Conservation (phyloP, 2,797 vertebrate genomes). For the Lagocephalus sceleratus region DNA sequence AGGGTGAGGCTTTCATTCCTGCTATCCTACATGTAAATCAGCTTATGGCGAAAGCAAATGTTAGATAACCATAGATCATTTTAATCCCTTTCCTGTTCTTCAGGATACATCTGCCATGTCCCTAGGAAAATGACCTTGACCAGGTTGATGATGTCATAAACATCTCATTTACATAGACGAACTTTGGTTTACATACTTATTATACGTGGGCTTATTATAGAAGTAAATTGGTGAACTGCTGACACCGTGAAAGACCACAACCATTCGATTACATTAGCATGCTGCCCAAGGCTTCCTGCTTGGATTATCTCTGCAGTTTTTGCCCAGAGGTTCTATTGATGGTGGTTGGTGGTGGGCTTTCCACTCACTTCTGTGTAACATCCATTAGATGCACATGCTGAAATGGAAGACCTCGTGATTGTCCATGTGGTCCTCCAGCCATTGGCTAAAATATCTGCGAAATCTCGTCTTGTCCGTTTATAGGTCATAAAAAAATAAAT, state of each 20-base stretch:
- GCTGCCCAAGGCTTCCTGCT: conserved; percentile 1
- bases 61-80: conserved; percentile 49
- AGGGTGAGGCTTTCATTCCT: conserved; percentile 24
- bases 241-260: not conserved
- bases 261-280: not conserved
- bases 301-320: conserved; percentile 15
- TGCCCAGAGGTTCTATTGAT: not conserved
- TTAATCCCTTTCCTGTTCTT: conserved; percentile 59
- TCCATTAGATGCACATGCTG: not conserved
- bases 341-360: not conserved
- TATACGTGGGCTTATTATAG: not conserved
- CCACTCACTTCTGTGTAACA: not conserved
- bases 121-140: conserved; percentile 32
- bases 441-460: no score
- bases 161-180: conserved; percentile 6
- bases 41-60: conserved; percentile 58
- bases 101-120: conserved; percentile 32
- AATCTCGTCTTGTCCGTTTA: no score
- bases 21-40: conserved; percentile 57
- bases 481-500: no score
- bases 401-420: not conserved
- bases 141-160: not conserved
- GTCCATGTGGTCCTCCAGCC: no score
- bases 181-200: conserved; percentile 4
- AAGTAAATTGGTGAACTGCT: conserved; percentile 18